Percentiles rank a stretch among this genome's conserved stretches.
Conservation (phyloP, 2,888 invertebrate species). For the Strigamia maritima region DNA sequence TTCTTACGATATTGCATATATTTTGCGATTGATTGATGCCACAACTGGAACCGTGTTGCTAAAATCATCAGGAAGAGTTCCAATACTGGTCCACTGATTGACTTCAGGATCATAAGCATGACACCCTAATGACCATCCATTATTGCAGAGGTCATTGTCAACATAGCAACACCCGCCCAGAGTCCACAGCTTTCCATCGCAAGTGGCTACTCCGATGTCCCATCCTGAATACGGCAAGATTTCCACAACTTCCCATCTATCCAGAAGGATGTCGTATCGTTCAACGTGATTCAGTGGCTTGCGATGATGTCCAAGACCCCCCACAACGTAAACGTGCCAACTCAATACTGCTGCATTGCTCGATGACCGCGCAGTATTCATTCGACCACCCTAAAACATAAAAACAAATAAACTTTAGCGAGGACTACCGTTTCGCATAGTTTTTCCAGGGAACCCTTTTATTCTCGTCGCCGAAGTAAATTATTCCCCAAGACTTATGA, state of each 20-base stretch:
- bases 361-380: background rate
- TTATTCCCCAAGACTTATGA: no score
- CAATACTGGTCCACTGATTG: slow-evolving; percentile 4
- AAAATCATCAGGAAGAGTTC: background rate
- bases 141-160: background rate
- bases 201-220: background rate
- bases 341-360: background rate
- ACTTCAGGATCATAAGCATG: slow-evolving; percentile 18
- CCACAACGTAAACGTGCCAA: slow-evolving; percentile 17
- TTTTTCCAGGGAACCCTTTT: no score
- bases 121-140: background rate
- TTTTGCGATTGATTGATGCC: background rate
- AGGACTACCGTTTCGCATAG: no score
- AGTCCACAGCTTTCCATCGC: background rate
- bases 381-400: background rate
- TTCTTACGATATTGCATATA: background rate
- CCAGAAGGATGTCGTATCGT: background rate
- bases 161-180: background rate
- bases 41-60: background rate
- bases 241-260: background rate
- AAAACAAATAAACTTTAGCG: background rate
- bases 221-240: background rate
- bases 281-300: background rate
- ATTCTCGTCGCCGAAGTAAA: no score
- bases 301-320: background rate